Evolutionary conservation across 2,797 vertebrate species (phyloP).

Genomic region (Benthosema pterotum): DNA sequence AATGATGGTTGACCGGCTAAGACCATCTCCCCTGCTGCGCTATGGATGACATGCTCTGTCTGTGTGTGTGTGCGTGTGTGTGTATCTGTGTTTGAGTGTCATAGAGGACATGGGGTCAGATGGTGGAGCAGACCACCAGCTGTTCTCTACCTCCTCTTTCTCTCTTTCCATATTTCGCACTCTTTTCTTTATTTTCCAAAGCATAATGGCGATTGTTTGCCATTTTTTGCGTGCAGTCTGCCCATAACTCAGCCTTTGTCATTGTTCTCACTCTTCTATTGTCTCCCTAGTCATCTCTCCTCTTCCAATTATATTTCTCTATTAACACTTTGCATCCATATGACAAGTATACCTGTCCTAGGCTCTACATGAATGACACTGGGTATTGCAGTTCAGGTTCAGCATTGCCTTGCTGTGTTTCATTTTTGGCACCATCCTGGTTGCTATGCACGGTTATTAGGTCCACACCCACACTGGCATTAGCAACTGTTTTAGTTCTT

Average conservation of each 20-base stretch:
- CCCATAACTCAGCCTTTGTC: not conserved
- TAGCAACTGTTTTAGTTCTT: too few relatives aligned
- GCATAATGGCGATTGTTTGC: not conserved
- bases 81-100: constrained; percentile 5
- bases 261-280: not conserved
- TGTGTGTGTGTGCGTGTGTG: constrained; percentile 8
- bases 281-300: not conserved
- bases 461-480: too few relatives aligned
- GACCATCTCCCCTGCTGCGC: constrained; percentile 23
- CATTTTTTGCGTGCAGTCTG: too few relatives aligned
- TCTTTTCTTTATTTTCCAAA: not conserved
- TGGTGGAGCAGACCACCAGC: constrained; percentile 70
- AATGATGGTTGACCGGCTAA: constrained; percentile 31
- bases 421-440: too few relatives aligned
- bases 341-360: too few relatives aligned
- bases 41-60: constrained; percentile 14
- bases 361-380: too few relatives aligned
- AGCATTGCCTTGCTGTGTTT: too few relatives aligned
- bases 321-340: too few relatives aligned
- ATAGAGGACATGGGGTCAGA: constrained; percentile 57
- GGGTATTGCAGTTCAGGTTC: too few relatives aligned
- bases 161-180: not conserved
- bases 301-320: too few relatives aligned
- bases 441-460: too few relatives aligned
- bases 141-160: constrained; percentile 46